Evolutionary conservation across 1,140 invertebrate genomes (phyloP), one percentile per base, ranked within the genome.

Genomic region (Orius insidiosus): DNA sequence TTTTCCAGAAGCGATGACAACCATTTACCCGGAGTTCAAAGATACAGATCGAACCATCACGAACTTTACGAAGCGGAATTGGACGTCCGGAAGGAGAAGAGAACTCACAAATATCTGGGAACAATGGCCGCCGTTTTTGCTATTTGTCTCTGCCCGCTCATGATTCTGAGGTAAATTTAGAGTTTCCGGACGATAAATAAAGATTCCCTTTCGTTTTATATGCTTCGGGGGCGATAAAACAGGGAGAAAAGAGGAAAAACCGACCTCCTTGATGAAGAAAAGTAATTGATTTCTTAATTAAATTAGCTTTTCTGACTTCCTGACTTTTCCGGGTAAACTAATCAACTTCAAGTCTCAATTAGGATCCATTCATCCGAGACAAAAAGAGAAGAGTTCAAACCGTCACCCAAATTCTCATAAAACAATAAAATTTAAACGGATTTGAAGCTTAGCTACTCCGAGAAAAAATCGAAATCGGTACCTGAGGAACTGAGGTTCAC

Each of bases 101-200:
- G 74, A 14, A 76, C 70, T 2, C 77, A 80, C 53, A 69, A 71
- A 37, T 78, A 79, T 56, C 64, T 80, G 6, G 70, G 74, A 6
- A 61, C 67, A 37, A 80, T 80, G 67, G 71, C 76, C 2, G 69
- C 70, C 7, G 55, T 71, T 9, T 78, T 77, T 53, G 75, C 72
- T 15, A 65, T 77, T 33, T 77, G 72, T 51, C 59, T 80, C 46
- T 75, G 73, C 53, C 78, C 78, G 1, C 56, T 80, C 32, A 77
- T 78, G 67, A 66, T 80, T 30, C 62, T 80, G 2, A 67, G 73
- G 53, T 64, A 63, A 52, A 9, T 10, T 19, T 11, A 36, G 5
- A 24, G 24, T 7, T 24, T 24, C 24, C 24, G 24, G 24, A 7
- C 7, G 3, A 24, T 24, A 35, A 45, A 18, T 11, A 11, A 34